Evolutionary conservation across 2,797 vertebrate genomes (phyloP).

Genomic region (Schizopygopsis malacanthus): DNA sequence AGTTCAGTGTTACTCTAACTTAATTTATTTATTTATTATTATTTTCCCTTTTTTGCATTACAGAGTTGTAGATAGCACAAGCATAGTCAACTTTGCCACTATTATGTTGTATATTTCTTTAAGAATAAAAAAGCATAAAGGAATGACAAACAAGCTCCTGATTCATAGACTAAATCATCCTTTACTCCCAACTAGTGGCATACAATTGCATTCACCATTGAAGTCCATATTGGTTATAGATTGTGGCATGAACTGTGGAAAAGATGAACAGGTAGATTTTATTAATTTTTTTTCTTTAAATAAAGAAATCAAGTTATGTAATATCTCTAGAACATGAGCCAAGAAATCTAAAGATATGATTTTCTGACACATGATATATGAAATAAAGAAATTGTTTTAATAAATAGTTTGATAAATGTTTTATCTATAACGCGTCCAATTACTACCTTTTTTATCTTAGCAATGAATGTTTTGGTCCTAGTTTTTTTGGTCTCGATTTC

Average conservation of each 20-base stretch:
- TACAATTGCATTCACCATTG: background rate
- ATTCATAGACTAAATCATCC: background rate
- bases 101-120: background rate
- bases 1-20: too few relatives aligned
- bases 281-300: background rate
- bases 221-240: background rate
- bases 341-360: background rate
- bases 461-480: too few relatives aligned
- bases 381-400: background rate
- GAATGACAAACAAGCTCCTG: background rate
- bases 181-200: background rate
- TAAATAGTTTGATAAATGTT: too few relatives aligned
- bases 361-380: background rate
- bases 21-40: too few relatives aligned
- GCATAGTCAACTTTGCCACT: background rate
- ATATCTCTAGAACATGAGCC: background rate
- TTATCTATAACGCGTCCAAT: background rate
- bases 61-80: background rate
- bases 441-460: background rate
- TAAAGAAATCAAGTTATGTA: background rate
- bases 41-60: too few relatives aligned
- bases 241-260: background rate
- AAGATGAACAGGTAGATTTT: background rate
- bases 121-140: background rate
- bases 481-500: too few relatives aligned